These are phyloP conservation scores for Oreochromis niloticus DNA, from an alignment of 2,113 vertebrate species.

Conservation along the genomic window DNA sequence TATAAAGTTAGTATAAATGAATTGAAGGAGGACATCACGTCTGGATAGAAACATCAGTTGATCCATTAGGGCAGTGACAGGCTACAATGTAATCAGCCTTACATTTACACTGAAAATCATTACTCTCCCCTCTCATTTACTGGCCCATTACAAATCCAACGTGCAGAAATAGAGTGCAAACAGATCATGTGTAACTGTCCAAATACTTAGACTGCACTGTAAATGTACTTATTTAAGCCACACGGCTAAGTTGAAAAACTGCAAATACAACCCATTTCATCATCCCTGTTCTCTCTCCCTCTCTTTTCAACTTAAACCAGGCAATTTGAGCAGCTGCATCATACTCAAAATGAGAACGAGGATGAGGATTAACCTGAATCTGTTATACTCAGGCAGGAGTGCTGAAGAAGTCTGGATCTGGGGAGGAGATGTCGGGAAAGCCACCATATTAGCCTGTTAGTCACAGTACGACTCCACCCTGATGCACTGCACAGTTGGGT, in stretches of 20 bases:
- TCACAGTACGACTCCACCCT: conserved; percentile 1
- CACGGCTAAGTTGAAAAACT: background rate
- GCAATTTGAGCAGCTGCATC: background rate
- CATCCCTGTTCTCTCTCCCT: background rate
- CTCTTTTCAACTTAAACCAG: background rate
- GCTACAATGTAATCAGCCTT: background rate
- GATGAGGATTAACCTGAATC: conserved; percentile 44
- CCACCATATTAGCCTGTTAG: conserved; percentile 28
- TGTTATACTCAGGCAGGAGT: background rate
- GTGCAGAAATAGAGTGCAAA: background rate
- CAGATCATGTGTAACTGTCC: background rate
- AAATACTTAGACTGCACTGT: background rate
- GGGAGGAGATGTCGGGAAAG: conserved; percentile 10
- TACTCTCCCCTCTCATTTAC: background rate
- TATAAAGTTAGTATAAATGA: background rate
- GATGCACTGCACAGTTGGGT: background rate
- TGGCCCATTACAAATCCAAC: background rate
- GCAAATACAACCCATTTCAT: background rate
- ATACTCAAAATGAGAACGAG: conserved; percentile 2
- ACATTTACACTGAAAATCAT: background rate
- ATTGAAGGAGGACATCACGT: background rate
- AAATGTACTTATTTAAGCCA: background rate
- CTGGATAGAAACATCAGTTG: background rate
- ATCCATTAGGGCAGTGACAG: background rate
- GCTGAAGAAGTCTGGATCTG: background rate